Percentiles rank a stretch among this genome's conserved stretches.
Conservation (phyloP, 1,140 invertebrate species). For the Macrobrachium rosenbergii region DNA sequence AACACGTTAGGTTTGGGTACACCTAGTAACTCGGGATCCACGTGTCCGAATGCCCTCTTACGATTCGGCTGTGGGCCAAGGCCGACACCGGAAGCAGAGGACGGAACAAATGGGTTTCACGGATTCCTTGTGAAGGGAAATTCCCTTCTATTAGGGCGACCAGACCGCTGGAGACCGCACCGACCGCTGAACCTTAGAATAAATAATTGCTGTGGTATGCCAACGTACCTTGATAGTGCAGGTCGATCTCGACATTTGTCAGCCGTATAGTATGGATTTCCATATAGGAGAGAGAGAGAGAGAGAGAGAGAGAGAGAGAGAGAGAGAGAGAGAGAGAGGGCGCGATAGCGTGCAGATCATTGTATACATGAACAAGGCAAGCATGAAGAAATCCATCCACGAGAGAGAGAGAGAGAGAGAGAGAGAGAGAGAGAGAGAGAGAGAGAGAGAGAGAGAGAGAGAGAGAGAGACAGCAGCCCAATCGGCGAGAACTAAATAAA, state of each 20-base stretch:
- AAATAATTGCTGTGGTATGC: neutral
- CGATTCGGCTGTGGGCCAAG: neutral
- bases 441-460: conserved; percentile 25
- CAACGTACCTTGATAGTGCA: neutral
- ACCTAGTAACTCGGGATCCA: neutral
- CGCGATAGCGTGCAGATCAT: neutral
- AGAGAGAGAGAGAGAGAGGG: conserved; percentile 13
- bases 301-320: conserved; percentile 22
- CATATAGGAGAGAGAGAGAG: conserved; percentile 17
- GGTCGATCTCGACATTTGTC: neutral
- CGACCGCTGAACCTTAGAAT: neutral
- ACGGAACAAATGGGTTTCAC: conserved; percentile 45
- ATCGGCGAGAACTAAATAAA: neutral
- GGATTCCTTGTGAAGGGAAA: conserved; percentile 50
- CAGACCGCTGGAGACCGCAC: neutral
- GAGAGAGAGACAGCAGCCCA: neutral
- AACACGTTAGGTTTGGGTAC: neutral
- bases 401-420: no score
- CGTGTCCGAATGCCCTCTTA: neutral
- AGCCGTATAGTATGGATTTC: no score
- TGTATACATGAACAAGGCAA: neutral
- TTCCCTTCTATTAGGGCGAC: conserved; percentile 9
- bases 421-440: conserved; percentile 12
- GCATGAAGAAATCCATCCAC: neutral
- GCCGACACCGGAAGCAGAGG: conserved; percentile 32